Percentiles rank a stretch among this genome's conserved stretches.
Evolutionary conservation across 2,113 vertebrate species (phyloP).

Genomic region (Bufo gargarizans): DNA sequence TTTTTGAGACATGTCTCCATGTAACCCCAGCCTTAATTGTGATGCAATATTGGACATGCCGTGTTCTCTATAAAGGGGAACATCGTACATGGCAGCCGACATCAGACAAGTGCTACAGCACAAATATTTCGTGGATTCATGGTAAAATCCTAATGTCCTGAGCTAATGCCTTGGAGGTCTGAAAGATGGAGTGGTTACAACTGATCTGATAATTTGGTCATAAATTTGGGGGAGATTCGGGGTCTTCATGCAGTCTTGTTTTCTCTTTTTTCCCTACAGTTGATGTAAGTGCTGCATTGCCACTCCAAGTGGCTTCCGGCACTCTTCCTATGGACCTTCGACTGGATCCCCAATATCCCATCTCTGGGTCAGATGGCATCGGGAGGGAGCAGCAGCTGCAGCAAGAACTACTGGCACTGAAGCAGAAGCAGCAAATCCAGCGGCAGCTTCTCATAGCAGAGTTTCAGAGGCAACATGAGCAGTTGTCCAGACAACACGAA

Average conservation of each 20-base stretch:
- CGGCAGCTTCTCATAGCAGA: slow-evolving; percentile 93
- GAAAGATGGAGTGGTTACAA: no score
- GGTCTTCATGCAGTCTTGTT: no score
- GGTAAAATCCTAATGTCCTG: no score
- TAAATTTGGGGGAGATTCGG: no score
- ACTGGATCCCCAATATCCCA: slow-evolving; percentile 88
- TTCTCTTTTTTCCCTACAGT: slow-evolving; percentile 70
- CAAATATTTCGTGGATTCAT: neutral
- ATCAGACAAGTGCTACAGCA: neutral
- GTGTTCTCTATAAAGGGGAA: neutral
- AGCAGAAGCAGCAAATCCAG: slow-evolving; percentile 98
- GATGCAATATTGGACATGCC: neutral
- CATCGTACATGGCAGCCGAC: neutral
- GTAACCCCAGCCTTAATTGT: no score
- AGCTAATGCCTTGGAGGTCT: no score
- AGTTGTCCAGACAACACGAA: slow-evolving; percentile 94
- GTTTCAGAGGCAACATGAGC: slow-evolving; percentile 96
- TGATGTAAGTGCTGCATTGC: slow-evolving; percentile 89
- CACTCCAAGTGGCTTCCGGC: slow-evolving; percentile 84
- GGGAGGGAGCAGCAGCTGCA: slow-evolving; percentile 92
- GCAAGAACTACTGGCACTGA: slow-evolving; percentile 93
- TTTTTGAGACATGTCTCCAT: no score
- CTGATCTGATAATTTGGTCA: no score
- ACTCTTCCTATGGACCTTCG: slow-evolving; percentile 94
- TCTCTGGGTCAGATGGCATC: slow-evolving; percentile 75